Evolutionary conservation across 2,888 invertebrate species (phyloP).

Genomic region (Melipona bicolor): DNA sequence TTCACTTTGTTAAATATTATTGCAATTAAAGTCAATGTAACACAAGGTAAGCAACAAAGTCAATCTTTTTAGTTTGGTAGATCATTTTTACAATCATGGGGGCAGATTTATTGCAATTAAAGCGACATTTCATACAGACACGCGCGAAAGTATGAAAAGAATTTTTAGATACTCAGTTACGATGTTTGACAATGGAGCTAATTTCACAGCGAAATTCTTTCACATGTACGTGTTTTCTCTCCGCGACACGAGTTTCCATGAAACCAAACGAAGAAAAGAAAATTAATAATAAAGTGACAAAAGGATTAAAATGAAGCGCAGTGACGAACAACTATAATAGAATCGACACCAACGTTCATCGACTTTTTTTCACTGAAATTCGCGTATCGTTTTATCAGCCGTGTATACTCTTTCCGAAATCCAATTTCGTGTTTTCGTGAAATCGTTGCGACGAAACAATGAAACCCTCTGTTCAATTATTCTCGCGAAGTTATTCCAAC

Average conservation of each 20-base stretch:
- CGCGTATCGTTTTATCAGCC: too few relatives aligned
- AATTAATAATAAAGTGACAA: background rate
- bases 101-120: background rate
- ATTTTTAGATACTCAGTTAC: background rate
- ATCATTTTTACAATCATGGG: too few relatives aligned
- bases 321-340: background rate
- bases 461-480: background rate
- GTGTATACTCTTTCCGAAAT: background rate
- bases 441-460: background rate
- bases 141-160: background rate
- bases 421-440: background rate
- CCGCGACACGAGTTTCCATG: background rate
- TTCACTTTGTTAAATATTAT: too few relatives aligned
- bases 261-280: background rate
- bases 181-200: background rate
- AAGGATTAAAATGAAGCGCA: background rate
- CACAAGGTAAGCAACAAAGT: too few relatives aligned
- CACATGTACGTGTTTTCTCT: background rate
- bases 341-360: background rate
- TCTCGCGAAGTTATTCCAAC: background rate
- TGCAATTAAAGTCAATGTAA: too few relatives aligned
- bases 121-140: background rate
- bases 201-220: background rate
- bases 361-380: background rate
- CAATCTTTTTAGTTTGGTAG: too few relatives aligned